A percentile compares a stretch with the other conserved stretches of the same genome.
Conservation (phyloP, 1,140 invertebrate genomes). For the Trichonephila clavata region DNA sequence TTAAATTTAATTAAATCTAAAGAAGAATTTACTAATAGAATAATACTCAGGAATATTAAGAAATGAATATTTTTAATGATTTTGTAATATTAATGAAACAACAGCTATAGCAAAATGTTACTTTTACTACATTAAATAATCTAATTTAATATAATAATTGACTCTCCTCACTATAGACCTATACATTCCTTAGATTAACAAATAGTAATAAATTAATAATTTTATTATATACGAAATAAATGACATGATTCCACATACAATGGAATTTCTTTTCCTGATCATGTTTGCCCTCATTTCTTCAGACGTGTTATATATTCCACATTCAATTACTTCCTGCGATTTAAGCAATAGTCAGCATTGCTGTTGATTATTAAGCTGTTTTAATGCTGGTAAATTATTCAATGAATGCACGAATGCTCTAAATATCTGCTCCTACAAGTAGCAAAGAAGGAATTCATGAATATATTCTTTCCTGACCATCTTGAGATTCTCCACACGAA, state of each 20-base stretch:
- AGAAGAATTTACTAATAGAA: too few relatives aligned
- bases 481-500: slow-evolving; percentile 2
- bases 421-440: slow-evolving; percentile 58
- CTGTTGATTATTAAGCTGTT: slow-evolving; percentile 5
- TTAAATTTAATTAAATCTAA: too few relatives aligned
- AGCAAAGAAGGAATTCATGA: background rate
- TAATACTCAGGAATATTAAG: too few relatives aligned
- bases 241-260: slow-evolving; percentile 8
- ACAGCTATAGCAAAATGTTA: too few relatives aligned
- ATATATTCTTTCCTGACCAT: background rate
- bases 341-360: slow-evolving; percentile 61
- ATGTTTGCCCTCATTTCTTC: background rate
- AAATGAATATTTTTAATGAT: background rate
- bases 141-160: too few relatives aligned
- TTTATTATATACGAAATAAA: background rate
- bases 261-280: background rate
- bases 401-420: background rate
- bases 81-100: background rate
- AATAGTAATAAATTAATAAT: too few relatives aligned
- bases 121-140: too few relatives aligned
- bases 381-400: background rate
- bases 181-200: too few relatives aligned
- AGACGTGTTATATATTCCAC: background rate
- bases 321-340: slow-evolving; percentile 59
- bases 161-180: too few relatives aligned